Base-by-base conservation (phyloP, 1,140 invertebrate species). In the Delia radicum region DNA sequence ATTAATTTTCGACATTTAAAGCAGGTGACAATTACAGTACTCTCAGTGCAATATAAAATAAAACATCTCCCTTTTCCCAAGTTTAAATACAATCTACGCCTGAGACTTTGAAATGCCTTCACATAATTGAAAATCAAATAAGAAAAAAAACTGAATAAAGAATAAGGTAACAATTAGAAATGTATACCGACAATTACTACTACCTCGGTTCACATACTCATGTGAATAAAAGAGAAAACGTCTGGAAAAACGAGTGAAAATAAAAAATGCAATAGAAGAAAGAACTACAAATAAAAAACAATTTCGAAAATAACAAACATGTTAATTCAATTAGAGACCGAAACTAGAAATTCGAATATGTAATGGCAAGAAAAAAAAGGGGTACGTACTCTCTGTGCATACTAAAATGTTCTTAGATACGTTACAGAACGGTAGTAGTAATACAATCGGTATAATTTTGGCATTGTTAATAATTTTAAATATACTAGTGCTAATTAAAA, bases 271-370 rank as follows among this genome's bases (percentile, higher is more conserved):
- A n/a, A n/a, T n/a, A n/a, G n/a, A n/a, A n/a, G 15, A 62, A 55
- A 33, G 27, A 62, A 12, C 8, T n/a, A 62, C 27, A 74, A 29
- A 62, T 3, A 31, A 31, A 75, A 67, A 75, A 69, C n/a, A 18
- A n/a, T 55, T 18, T 55, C 18, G 42, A 71, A 75, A 21, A 5
- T 1, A 67, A 62, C 3, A 55, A 65, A 77, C 28, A 67, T 42
- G 74, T 69, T 77, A 77, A 77, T 77, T 77, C 28, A 77, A 77
- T 77, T 77, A 55, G 48, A 55, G 8, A 24, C n/a, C 21, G 48
- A 55, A 55, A 55, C 18, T 6, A 24, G 48, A 55, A 55, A 55
- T 21, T 5, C 21, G 24, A 55, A 55, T 18, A 21, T 55, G 48
- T 4, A 55, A 21, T 18, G n/a, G 12, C 6, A 13, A 10, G 37